Base-by-base conservation (phyloP, 2,888 invertebrate genomes). In the Chydorus sphaericus region DNA sequence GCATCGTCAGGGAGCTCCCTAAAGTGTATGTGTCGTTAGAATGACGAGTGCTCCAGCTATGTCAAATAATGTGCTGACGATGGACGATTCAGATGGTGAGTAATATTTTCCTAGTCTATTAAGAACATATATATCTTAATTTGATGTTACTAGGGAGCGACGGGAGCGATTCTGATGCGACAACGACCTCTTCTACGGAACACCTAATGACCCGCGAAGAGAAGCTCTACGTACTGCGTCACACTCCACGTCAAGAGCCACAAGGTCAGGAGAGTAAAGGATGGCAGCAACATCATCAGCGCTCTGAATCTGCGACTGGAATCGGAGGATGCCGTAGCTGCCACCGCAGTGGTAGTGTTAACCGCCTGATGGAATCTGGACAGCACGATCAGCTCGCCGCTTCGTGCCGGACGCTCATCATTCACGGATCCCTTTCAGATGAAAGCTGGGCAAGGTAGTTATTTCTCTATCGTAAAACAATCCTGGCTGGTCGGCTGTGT, bases 161-260 rank as follows among this genome's bases (percentile, higher is more conserved):
- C 11, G 44, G 26, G 44, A 44, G 44, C 18, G 44, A 44, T 44
- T 44, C 44, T 44, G 44, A 44, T 10, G 44, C 44, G 44, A 44
- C 44, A 28, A 44, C 44, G 44, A 44, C 44, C 26, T 44, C 44
- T 26, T 44, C 44, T 10, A 44, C 44, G 44, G 44, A 91, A 71
- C 91, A 90, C 71, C n/a, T n/a, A n/a, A 72, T 92, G 60, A 87
- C 86, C 33, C 78, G 84, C 64, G 87, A 88, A 70, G 87, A 88
- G 68, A 77, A 85, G 62, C 48, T 44, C 23, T 85, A 85, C 73
- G 85, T 86, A 48, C 83, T 88, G 60, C 74, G 83, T 61, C 85
- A 85, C 65, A 85, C 83, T 1, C 82, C 85, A 6, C 75, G 91
- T 36, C 90, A 90, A 66, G 91, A 91, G 68, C 91, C 91, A 1